phyloP scores from a whole-genome alignment of 2,113 vertebrate genomes.

The Epinephelus moara region DNA sequence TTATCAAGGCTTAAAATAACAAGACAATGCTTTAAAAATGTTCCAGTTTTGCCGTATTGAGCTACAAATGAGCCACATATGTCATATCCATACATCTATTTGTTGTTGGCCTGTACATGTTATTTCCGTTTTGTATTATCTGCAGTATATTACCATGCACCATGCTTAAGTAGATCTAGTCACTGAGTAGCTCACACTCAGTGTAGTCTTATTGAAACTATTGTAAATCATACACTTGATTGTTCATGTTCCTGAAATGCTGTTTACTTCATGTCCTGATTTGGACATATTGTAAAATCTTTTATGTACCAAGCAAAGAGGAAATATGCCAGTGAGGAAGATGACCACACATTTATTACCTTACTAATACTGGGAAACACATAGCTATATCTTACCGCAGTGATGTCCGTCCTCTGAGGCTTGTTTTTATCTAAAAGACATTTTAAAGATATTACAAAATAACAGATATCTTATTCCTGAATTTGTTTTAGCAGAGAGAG shows the following conservation, averaged over 20 bases:
- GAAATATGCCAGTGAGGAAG: neutral
- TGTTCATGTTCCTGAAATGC: neutral
- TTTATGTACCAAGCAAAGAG: neutral
- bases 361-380: neutral
- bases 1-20: neutral
- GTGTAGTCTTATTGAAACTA: no score
- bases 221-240: neutral
- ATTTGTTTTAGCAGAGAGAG: neutral
- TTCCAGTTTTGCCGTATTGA: neutral
- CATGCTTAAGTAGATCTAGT: neutral
- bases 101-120: neutral
- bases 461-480: neutral
- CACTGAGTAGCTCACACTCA: neutral
- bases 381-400: constrained; percentile 13
- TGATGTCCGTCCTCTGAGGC: neutral
- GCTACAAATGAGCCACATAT: neutral
- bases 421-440: constrained; percentile 24
- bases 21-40: neutral
- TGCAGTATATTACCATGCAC: neutral
- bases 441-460: neutral
- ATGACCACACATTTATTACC: neutral
- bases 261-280: neutral
- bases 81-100: neutral
- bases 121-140: neutral
- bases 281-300: neutral